Evolutionary conservation across 1,140 invertebrate genomes (phyloP), one percentile per base, ranked within the genome.

Genomic region (Helicorthomorpha holstii): DNA sequence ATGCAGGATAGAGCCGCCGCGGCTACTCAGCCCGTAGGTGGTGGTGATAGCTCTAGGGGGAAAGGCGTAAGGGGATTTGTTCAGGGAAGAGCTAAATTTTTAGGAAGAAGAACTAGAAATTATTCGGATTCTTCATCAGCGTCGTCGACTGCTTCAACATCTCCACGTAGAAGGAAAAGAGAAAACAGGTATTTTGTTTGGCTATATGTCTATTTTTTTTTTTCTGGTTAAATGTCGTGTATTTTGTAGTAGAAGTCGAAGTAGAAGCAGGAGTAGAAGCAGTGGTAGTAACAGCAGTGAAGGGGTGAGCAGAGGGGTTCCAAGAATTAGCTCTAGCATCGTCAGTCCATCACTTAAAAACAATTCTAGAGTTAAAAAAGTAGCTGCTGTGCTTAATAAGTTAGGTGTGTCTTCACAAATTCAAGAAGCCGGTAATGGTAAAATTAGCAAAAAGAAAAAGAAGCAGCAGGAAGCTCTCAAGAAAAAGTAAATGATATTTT

Each of bases 391-490:
- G n/a, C n/a, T n/a, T n/a, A n/a, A n/a, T n/a, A n/a, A n/a, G n/a
- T n/a, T n/a, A n/a, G n/a, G n/a, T n/a, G n/a, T n/a, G n/a, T n/a
- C n/a, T n/a, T n/a, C n/a, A n/a, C n/a, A n/a, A n/a, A n/a, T n/a
- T n/a, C n/a, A n/a, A n/a, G n/a, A n/a, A n/a, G n/a, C n/a, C n/a
- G n/a, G n/a, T n/a, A n/a, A n/a, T 34, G 29, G 29, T 34, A 16
- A 34, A 62, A 53, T 54, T 57, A 50, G 75, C 66, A 53, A 74
- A 71, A 46, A 21, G 44, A 21, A 21, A 7, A 46, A 66, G 65
- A 61, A 44, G 46, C 51, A 46, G 23, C 46, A 48, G 51, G 47
- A 51, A 23, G 22, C n/a, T 25, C 46, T 24, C 12, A 52, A 52
- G 10, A 47, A 48, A 48, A 48, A 27, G 51, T 34, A 34, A 34